Evolutionary conservation across 2,888 invertebrate species (phyloP), one percentile per base, ranked within the genome.

Genomic region (Mycogona germanica): DNA sequence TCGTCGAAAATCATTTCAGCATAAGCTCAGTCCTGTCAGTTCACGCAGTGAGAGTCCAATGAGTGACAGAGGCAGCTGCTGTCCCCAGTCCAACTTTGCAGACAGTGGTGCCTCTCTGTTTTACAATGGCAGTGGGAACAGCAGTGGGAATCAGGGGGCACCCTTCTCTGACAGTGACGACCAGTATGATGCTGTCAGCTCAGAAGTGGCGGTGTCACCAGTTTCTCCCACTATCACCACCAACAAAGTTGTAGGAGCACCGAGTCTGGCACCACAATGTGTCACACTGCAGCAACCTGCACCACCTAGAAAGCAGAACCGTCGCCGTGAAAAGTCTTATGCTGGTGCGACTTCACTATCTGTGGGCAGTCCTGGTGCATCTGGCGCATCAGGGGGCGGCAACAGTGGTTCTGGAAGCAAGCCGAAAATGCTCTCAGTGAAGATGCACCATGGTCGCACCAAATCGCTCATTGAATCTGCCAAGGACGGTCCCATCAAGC

Each of bases 161-260:
- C n/a, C n/a, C n/a, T n/a, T n/a, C n/a, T n/a, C n/a, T n/a, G 85
- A 85, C 68, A 84, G 84, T 0, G 85, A 85, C 66, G 84, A 84
- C 2, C 70, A 84, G 23, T 84, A 84, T 66, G 84, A 86, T 67
- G 28, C 38, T 40, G 46, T 84, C 82, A 84, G 83, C 66, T 82
- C 83, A 5, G 84, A 84, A 66, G 64, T 64, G 19, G 21, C 17
- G 1, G 2, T 14, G 6, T 41, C 26, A 41, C 51, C 41, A 21
- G n/a, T 26, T 21, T 32, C 45, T 6, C 30, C 45, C n/a, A 32
- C 45, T 3, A 19, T 30, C 25, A 25, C 25, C n/a, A 35, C 21
- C 4, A 12, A 28, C 9, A n/a, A n/a, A n/a, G n/a, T n/a, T n/a
- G n/a, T n/a, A n/a, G n/a, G n/a, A n/a, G n/a, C n/a, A n/a, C n/a